Base-by-base conservation (phyloP, 64 coral and sea anemone species). In the Stylophora pistillata region DNA sequence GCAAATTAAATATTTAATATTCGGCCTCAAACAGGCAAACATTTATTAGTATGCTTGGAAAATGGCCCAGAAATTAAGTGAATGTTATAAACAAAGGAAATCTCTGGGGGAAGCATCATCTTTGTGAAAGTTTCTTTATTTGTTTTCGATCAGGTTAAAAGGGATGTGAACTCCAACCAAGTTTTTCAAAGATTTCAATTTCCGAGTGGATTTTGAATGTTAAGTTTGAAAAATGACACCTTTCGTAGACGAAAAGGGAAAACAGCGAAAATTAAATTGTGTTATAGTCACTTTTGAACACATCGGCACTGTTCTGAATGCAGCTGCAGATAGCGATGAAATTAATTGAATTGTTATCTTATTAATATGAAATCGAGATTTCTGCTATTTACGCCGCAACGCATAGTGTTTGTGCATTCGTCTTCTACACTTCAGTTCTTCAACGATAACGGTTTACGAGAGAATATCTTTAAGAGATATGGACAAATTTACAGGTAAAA, bases 171-270 rank as follows among this genome's bases (percentile, higher is more conserved):
- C 25, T 23, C 25, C 63, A 66, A 66, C 23, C 10, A 10, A 18
- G 17, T 25, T 9, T 47, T 47, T 47, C 10, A 66, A n/a, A 21
- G 25, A 10, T 20, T 66, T 68, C 64, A 68, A 68, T n/a, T 26
- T 25, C 4, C 64, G 13, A n/a, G n/a, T 26, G 64, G 21, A 68
- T 68, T 68, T 21, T 68, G 23, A 23, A 12, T 28, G 23, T 25
- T 68, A 68, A n/a, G 64, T 68, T 68, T 68, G 64, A 68, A 68
- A 68, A 68, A 11, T 68, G 64, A 25, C 64, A 68, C 64, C 64
- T 68, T n/a, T n/a, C n/a, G 11, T n/a, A 26, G 64, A 21, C 26
- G 26, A n/a, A 68, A 68, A 68, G 21, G 64, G 12, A 21, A 11
- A 25, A 28, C 64, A 68, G 23, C 20, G 26, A 9, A 68, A 25